A percentile compares a stretch with the other conserved stretches of the same genome.
Evolutionary conservation across 2,113 vertebrate genomes (phyloP).

Genomic region (Rhabdomys dilectus): DNA sequence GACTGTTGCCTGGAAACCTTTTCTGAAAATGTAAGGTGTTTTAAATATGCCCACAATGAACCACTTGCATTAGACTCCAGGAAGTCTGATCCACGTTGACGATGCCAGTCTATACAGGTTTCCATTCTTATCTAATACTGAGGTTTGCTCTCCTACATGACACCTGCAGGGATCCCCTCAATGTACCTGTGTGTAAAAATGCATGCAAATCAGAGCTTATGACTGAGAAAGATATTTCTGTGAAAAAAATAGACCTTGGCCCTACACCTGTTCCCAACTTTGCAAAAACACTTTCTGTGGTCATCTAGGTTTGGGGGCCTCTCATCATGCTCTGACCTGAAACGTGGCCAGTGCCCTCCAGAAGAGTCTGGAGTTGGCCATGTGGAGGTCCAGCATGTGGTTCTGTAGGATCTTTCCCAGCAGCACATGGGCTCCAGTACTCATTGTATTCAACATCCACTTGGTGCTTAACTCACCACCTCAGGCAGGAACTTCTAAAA

Average conservation of each 20-base stretch:
- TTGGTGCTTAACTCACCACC: constrained; percentile 89
- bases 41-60: no score
- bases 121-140: no score
- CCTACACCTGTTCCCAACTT: background rate
- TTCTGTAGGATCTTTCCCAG: constrained; percentile 90
- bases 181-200: background rate
- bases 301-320: background rate
- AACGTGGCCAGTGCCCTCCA: constrained; percentile 86
- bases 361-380: constrained; percentile 91
- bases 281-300: background rate
- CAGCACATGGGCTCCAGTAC: constrained; percentile 88
- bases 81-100: no score
- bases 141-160: background rate
- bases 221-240: background rate
- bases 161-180: background rate
- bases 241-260: background rate
- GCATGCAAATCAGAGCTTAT: background rate
- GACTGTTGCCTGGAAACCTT: no score
- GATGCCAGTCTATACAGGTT: no score
- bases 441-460: constrained; percentile 89
- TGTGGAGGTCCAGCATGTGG: constrained; percentile 88
- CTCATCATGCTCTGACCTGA: constrained; percentile 81
- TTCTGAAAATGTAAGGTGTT: no score
- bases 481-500: constrained; percentile 83
- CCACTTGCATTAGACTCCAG: no score